Percentiles rank a stretch among this genome's conserved stretches.
These are phyloP conservation scores for Bombycilla garrulus DNA, from an alignment of 2,113 vertebrate genomes.

Conservation along the genomic window DNA sequence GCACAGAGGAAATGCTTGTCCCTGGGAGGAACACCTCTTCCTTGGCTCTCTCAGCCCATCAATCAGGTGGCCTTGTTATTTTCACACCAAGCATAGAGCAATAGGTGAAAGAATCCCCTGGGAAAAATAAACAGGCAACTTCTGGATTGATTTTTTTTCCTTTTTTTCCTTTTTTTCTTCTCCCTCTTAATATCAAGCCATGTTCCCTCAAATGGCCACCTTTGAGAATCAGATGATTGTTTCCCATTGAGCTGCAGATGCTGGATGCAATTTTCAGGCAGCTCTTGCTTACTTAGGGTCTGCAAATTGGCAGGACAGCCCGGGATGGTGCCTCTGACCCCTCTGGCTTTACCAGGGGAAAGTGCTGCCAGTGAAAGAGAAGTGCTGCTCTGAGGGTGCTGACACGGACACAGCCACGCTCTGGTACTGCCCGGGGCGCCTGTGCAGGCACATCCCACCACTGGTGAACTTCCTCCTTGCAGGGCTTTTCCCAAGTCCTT, in stretches of 20 bases:
- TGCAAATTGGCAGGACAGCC: background rate
- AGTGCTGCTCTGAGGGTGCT: background rate
- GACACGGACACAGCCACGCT: accelerated
- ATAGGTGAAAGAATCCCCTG: background rate
- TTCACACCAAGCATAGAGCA: background rate
- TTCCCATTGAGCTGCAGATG: background rate
- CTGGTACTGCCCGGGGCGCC: accelerated
- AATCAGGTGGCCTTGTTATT: background rate
- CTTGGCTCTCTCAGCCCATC: background rate
- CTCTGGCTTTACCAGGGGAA: background rate
- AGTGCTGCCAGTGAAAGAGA: background rate
- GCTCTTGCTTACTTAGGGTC: background rate
- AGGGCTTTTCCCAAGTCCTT: background rate
- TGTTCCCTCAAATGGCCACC: background rate
- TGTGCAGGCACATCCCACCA: background rate
- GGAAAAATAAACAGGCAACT: background rate
- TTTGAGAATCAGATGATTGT: background rate
- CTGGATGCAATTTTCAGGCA: background rate
- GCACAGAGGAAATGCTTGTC: background rate
- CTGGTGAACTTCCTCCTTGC: background rate
- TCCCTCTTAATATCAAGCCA: background rate
- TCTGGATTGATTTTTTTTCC: background rate
- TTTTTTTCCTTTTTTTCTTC: accelerated
- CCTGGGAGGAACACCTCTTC: background rate
- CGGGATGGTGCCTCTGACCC: background rate